Evolutionary conservation across 2,888 invertebrate species (phyloP), one percentile per base, ranked within the genome.

Genomic region (Diarsia rubi): DNA sequence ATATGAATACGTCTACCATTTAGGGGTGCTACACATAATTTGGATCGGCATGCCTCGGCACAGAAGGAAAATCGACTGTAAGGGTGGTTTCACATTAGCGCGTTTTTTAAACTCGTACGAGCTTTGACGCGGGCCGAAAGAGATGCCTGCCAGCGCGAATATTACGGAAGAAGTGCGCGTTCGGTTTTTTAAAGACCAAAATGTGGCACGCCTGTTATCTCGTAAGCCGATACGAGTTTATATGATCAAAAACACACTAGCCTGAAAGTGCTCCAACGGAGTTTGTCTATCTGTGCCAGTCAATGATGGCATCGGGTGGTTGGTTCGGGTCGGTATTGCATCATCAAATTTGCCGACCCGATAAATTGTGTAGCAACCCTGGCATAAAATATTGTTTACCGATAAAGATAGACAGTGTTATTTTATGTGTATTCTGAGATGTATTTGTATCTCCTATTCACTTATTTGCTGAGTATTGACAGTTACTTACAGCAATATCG

Each of bases 371-470:
- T 19, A 31, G 42, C 62, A 62, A 42, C 62, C 62, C 42, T 62
- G 12, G 75, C 77, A 71, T 78, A 76, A 87, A 79, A 86, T 79
- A 84, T 85, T 79, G 75, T 82, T 85, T 85, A 77, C 63, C 77
- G 79, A 86, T 78, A 74, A 86, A 82, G 73, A 73, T 60, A 78
- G 72, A 80, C 65, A 73, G 68, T 72, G 75, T 70, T 72, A 75
- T 81, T 77, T 78, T 78, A 79, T 78, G 63, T 59, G 62, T 73
- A 68, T 57, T 78, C 42, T 12, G 71, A 68, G 31, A 19, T 24
- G 66, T 73, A 54, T 80, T 78, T 83, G 63, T 81, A 54, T 79
- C 57, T 66, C 62, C 42, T 72, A 65, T 74, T 81, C 75, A 62
- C 59, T 31, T 79, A 81, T 76, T 66, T 76, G 64, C 31, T 37